Evolutionary conservation across 2,797 vertebrate species (phyloP).

Genomic region (Tragelaphus eurycerus): DNA sequence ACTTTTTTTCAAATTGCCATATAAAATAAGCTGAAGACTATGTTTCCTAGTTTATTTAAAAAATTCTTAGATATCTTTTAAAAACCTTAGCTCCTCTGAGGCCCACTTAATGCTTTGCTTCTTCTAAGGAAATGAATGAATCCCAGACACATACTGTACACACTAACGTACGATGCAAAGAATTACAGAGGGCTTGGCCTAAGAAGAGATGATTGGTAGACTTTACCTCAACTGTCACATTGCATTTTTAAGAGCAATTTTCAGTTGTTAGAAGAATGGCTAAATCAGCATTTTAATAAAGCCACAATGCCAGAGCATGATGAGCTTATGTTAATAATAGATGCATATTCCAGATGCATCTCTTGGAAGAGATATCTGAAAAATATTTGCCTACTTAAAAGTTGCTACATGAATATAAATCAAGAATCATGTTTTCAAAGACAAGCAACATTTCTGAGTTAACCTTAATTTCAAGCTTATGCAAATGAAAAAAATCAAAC

Average conservation of each 20-base stretch:
- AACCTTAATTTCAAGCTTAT: background rate
- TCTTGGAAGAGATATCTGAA: constrained; percentile 25
- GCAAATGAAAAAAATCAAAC: background rate
- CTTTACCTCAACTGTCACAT: background rate
- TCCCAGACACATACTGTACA: fast-evolving
- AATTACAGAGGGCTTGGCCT: background rate
- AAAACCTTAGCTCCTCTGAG: background rate
- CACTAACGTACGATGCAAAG: background rate
- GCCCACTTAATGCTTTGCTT: background rate
- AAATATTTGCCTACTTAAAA: background rate
- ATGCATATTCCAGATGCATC: background rate
- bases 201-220: background rate
- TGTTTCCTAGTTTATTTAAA: background rate
- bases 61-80: background rate
- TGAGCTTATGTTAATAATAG: background rate
- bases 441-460: background rate
- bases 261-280: background rate
- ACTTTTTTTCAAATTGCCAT: background rate
- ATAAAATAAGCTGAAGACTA: background rate
- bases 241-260: background rate
- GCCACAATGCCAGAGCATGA: background rate
- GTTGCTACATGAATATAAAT: background rate
- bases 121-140: background rate
- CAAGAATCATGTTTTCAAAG: background rate
- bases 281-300: constrained; percentile 18